Percentiles rank a stretch among this genome's conserved stretches.
phyloP scores from a whole-genome alignment of 2,797 vertebrate genomes.

The Pachyuromys duprasi region DNA sequence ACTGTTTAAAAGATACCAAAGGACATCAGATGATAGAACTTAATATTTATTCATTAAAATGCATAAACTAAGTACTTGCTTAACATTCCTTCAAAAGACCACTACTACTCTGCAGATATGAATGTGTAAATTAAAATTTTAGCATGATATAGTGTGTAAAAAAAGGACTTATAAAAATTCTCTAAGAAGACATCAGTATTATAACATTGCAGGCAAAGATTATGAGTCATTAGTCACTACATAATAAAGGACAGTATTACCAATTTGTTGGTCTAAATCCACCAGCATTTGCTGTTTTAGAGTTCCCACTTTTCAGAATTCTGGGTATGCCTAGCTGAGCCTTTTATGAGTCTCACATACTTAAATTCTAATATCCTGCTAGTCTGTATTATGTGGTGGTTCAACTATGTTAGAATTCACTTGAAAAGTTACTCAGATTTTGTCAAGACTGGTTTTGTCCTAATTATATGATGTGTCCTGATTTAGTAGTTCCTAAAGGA shows the following conservation, averaged over 20 bases:
- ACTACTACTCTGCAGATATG: neutral
- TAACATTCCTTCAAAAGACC: neutral
- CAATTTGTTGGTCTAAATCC: neutral
- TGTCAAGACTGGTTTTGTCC: neutral
- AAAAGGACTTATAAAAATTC: neutral
- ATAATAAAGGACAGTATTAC: neutral
- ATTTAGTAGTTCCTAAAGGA: too few species aligned
- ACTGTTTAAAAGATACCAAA: neutral
- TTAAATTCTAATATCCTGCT: neutral
- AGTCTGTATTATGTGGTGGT: neutral
- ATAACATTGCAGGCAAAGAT: neutral
- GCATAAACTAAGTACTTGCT: neutral
- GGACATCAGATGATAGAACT: neutral
- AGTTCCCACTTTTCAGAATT: neutral
- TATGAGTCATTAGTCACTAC: neutral
- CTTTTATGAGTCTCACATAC: neutral
- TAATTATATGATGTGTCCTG: too few species aligned
- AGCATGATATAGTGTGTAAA: neutral
- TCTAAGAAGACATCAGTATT: neutral
- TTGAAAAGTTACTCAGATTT: neutral
- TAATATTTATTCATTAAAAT: constrained; percentile 29
- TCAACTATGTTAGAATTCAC: neutral
- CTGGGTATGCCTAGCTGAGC: neutral
- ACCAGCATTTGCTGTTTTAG: neutral
- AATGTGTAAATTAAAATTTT: neutral